These are phyloP conservation scores for Avahi laniger DNA, from an alignment of 2,797 vertebrate species.

Conservation along the genomic window DNA sequence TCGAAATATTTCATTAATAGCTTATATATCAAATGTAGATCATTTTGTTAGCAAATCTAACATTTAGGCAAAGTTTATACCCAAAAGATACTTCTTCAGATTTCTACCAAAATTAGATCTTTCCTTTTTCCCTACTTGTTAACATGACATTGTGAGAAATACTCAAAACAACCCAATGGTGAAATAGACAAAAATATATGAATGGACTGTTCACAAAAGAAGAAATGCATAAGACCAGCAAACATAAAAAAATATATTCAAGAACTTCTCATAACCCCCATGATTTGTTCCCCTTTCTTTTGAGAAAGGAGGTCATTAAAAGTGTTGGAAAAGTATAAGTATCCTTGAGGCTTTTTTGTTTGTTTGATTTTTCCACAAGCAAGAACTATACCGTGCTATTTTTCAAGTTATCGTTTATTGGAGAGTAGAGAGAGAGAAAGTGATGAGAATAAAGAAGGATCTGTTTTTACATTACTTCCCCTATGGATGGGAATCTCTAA, in stretches of 20 bases:
- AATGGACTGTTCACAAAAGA: not conserved
- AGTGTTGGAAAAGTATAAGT: not conserved
- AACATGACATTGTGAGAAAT: not conserved
- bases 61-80: not conserved
- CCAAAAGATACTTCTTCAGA: not conserved
- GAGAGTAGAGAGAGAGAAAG: not conserved
- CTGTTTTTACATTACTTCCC: not conserved
- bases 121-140: not conserved
- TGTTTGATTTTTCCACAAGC: not conserved
- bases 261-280: not conserved
- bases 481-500: not conserved
- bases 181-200: not conserved
- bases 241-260: not conserved
- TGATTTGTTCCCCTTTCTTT: not conserved
- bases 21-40: conserved; percentile 1
- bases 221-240: not conserved
- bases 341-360: fast-evolving
- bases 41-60: not conserved
- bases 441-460: not conserved
- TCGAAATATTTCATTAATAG: not conserved
- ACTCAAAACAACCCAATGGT: not conserved
- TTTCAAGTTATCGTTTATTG: not conserved
- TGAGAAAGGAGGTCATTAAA: not conserved
- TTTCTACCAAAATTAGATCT: not conserved
- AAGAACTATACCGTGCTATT: not conserved